phyloP scores from a whole-genome alignment of 2,797 vertebrate genomes.

The Hyperoplus lanceolatus region DNA sequence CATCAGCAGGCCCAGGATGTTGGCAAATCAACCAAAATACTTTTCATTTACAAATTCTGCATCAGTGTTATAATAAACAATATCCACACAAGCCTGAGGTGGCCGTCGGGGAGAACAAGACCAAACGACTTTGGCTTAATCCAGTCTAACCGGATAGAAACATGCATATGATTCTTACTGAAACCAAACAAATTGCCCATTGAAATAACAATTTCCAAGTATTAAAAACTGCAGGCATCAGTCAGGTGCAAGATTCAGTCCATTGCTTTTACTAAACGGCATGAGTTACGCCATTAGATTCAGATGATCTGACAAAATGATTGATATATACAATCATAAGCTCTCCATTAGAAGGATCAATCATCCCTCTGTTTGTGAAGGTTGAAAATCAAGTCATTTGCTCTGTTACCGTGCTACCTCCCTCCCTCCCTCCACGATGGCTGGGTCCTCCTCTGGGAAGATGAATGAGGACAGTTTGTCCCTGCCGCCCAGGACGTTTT shows the following conservation, averaged over 20 bases:
- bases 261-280: conserved; percentile 23
- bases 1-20: conserved; percentile 19
- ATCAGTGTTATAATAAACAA: not conserved
- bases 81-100: not conserved
- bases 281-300: conserved; percentile 31
- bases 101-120: not conserved
- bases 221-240: not conserved
- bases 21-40: conserved; percentile 20
- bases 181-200: not conserved
- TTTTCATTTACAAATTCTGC: not conserved
- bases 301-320: conserved; percentile 59
- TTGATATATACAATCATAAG: conserved; percentile 39
- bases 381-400: conserved; percentile 60
- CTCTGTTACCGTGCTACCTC: conserved; percentile 49
- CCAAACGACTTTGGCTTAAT: not conserved
- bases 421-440: conserved; percentile 49
- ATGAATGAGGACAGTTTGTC: conserved; percentile 76
- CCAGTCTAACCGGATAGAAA: not conserved
- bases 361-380: conserved; percentile 58
- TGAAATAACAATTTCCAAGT: not conserved
- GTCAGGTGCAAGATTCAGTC: conserved; percentile 22
- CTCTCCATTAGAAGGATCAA: conserved; percentile 45
- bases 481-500: conserved; percentile 65
- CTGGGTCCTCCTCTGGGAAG: conserved; percentile 69
- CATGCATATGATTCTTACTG: not conserved